phyloP scores from a whole-genome alignment of 1,140 invertebrate genomes.

The Lepidostoma basale region DNA sequence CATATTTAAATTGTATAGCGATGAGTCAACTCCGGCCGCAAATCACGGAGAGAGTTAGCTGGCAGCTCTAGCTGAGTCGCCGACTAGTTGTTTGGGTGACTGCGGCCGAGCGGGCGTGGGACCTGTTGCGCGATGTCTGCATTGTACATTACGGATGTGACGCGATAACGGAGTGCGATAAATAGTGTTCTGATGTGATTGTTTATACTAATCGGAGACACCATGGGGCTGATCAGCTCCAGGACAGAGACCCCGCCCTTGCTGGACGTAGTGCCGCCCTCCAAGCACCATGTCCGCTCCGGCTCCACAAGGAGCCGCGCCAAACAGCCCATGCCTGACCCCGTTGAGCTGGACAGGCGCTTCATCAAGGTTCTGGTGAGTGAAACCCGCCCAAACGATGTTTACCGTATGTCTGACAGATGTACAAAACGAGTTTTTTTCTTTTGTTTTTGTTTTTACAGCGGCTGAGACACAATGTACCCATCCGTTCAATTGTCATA shows the following conservation, averaged over 20 bases:
- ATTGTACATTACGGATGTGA: conserved; percentile 10
- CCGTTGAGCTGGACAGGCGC: conserved; percentile 84
- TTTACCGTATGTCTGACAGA: conserved; percentile 2
- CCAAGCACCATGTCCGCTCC: conserved; percentile 67
- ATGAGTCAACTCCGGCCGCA: conserved; percentile 31
- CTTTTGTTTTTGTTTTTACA: conserved; percentile 20
- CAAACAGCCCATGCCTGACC: conserved; percentile 88
- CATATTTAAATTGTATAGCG: conserved; percentile 38
- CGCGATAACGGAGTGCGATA: conserved; percentile 26
- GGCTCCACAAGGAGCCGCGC: conserved; percentile 75
- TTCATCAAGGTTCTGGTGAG: conserved; percentile 96
- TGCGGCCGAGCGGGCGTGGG: conserved; percentile 25
- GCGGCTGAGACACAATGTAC: neutral
- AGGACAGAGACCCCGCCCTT: conserved; percentile 55
- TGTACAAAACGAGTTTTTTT: neutral
- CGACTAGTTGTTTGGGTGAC: too few relatives aligned
- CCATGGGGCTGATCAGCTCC: conserved; percentile 60
- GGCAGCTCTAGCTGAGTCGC: neutral
- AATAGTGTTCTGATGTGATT: conserved; percentile 35
- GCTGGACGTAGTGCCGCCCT: conserved; percentile 55
- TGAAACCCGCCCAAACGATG: conserved; percentile 40
- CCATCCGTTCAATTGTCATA: too few relatives aligned
- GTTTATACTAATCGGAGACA: conserved; percentile 6
- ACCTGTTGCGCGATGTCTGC: conserved; percentile 31
- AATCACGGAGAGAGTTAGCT: conserved; percentile 14